Conservation (phyloP, 2,797 vertebrate species). For the Bovichtus diacanthus region DNA sequence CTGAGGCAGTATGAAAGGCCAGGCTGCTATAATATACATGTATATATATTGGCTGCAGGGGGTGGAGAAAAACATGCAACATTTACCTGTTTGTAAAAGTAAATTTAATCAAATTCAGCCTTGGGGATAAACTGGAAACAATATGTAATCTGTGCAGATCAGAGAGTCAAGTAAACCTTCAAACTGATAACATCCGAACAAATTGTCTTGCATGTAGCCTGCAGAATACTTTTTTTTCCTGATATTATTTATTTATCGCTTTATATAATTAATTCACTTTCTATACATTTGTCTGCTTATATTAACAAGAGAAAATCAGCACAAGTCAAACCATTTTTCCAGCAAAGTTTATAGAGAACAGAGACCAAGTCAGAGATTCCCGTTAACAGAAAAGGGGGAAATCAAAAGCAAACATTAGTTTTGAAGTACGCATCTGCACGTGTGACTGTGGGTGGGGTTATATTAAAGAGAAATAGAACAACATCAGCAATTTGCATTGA, state of each 20-base stretch:
- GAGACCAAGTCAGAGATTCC: neutral
- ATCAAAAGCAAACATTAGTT: neutral
- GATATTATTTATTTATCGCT: neutral
- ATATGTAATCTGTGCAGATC: constrained; percentile 20
- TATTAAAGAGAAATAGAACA: neutral
- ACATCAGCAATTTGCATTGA: neutral
- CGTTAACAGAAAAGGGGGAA: neutral
- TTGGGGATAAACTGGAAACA: constrained; percentile 20
- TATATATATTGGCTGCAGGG: neutral
- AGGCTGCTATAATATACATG: neutral
- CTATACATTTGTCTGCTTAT: too few relatives aligned
- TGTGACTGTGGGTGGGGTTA: neutral
- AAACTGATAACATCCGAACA: constrained; percentile 12
- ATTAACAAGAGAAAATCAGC: too few relatives aligned
- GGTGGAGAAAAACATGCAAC: neutral
- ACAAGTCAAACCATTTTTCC: too few relatives aligned
- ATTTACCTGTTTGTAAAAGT: constrained; percentile 22
- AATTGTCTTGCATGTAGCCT: neutral
- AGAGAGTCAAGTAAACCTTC: constrained; percentile 8
- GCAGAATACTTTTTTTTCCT: neutral
- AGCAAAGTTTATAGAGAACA: too few relatives aligned
- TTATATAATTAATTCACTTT: neutral
- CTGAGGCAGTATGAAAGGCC: neutral
- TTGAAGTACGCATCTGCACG: neutral
- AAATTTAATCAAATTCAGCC: constrained; percentile 28